A percentile compares a stretch with the other conserved stretches of the same genome.
Evolutionary conservation across 2,888 invertebrate genomes (phyloP).

Genomic region (Stenchaetothrips biformis): DNA sequence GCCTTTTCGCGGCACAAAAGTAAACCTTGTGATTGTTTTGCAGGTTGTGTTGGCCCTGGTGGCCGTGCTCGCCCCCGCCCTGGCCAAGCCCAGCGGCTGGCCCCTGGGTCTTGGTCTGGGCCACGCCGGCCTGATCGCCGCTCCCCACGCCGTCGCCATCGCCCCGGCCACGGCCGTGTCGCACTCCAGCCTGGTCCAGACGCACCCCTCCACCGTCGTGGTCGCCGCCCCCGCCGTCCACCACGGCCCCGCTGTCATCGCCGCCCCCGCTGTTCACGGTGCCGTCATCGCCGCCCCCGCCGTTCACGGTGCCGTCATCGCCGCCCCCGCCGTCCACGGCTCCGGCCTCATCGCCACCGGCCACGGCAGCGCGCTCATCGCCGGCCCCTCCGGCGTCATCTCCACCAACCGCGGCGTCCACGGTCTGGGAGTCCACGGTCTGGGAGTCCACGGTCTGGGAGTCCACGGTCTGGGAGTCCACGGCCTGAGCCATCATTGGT

Average conservation of each 20-base stretch:
- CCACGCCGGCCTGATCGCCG: conserved; percentile 7
- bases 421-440: background rate
- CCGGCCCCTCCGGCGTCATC: background rate
- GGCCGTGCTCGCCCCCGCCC: conserved; percentile 18
- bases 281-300: background rate
- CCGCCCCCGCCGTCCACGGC: background rate
- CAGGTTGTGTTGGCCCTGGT: conserved; percentile 14
- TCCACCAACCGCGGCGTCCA: background rate
- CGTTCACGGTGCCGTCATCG: too few relatives aligned
- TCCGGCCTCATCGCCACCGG: background rate
- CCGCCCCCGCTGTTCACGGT: background rate
- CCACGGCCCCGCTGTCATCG: background rate
- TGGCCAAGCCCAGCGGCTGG: conserved; percentile 17
- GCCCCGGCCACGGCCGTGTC: conserved; percentile 3
- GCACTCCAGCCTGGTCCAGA: conserved; percentile 4
- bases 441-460: background rate
- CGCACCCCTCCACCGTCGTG: background rate
- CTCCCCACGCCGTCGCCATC: background rate
- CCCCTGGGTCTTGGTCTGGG: background rate
- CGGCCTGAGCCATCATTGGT: background rate
- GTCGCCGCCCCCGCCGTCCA: conserved; percentile 20
- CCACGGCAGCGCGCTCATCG: background rate
- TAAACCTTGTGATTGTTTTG: too few relatives aligned
- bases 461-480: conserved; percentile 8
- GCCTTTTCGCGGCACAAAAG: too few relatives aligned